Evolutionary conservation across 2,797 vertebrate genomes (phyloP).

Genomic region (Chaetodon trifasciatus): DNA sequence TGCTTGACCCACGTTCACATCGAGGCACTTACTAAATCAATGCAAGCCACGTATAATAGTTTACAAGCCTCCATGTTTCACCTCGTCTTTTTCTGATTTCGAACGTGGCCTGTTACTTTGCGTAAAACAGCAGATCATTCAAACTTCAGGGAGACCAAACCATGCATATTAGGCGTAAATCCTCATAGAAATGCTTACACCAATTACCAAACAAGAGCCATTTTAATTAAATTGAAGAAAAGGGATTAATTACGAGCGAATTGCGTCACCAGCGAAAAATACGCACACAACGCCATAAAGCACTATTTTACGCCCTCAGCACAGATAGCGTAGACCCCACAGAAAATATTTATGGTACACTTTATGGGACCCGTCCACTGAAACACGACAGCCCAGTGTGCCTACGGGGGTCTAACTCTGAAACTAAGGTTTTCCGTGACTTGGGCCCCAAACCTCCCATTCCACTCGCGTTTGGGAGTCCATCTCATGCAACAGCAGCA

Average conservation of each 20-base stretch:
- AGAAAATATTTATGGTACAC: conserved; percentile 4
- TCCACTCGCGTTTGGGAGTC: conserved; percentile 76
- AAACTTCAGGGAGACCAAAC: conserved; percentile 1
- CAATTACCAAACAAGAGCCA: conserved; percentile 24
- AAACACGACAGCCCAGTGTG: conserved; percentile 19
- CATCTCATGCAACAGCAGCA: conserved; percentile 80
- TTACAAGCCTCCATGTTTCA: neutral
- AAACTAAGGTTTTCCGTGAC: conserved; percentile 55
- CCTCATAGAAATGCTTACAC: neutral
- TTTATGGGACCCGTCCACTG: neutral
- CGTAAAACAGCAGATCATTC: conserved; percentile 3
- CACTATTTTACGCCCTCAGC: conserved; percentile 12
- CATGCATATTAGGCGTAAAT: neutral
- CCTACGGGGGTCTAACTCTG: conserved; percentile 29
- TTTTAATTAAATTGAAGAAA: conserved; percentile 36
- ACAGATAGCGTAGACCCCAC: neutral
- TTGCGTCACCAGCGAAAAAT: conserved; percentile 36
- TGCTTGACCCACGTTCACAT: neutral
- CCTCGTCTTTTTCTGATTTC: neutral
- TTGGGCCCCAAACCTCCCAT: conserved; percentile 72
- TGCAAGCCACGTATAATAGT: neutral
- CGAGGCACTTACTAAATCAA: neutral
- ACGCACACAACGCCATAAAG: conserved; percentile 29
- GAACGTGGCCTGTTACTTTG: conserved; percentile 9
- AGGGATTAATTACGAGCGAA: neutral